phyloP scores from a whole-genome alignment of 2,113 vertebrate species.

The Pluvianellus socialis region DNA sequence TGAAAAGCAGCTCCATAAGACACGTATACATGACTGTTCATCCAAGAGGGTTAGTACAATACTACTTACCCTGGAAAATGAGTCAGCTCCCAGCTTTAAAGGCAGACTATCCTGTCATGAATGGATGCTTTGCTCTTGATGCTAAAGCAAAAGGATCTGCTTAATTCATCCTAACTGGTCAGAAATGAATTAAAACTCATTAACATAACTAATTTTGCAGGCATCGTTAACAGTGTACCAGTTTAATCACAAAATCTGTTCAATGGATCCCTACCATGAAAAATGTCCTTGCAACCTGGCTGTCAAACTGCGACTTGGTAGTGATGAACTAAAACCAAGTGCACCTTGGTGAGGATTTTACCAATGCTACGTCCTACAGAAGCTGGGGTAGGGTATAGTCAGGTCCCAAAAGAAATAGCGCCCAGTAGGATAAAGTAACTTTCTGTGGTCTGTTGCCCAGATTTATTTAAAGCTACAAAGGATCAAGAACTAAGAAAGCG shows the following conservation, averaged over 20 bases:
- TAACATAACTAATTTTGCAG: neutral
- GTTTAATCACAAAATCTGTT: neutral
- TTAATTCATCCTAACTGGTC: neutral
- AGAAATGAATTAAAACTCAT: neutral
- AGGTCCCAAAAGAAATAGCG: neutral
- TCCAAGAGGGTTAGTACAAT: neutral
- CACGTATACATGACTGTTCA: neutral
- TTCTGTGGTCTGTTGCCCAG: neutral
- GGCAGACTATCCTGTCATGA: neutral
- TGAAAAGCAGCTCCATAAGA: neutral
- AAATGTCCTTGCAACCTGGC: neutral
- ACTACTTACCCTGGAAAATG: neutral
- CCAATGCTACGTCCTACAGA: neutral
- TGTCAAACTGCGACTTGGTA: neutral
- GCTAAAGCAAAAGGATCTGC: neutral
- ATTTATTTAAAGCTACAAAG: constrained; percentile 14
- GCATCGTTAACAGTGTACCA: neutral
- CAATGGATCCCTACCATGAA: neutral
- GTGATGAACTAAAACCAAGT: neutral
- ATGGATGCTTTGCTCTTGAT: neutral
- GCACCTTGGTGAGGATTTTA: neutral
- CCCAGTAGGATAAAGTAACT: neutral
- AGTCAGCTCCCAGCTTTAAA: neutral
- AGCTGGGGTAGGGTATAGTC: neutral
- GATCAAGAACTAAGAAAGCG: neutral